Evolutionary conservation across 2,888 invertebrate genomes (phyloP), one percentile per base, ranked within the genome.

Genomic region (Aricia artaxerxes): DNA sequence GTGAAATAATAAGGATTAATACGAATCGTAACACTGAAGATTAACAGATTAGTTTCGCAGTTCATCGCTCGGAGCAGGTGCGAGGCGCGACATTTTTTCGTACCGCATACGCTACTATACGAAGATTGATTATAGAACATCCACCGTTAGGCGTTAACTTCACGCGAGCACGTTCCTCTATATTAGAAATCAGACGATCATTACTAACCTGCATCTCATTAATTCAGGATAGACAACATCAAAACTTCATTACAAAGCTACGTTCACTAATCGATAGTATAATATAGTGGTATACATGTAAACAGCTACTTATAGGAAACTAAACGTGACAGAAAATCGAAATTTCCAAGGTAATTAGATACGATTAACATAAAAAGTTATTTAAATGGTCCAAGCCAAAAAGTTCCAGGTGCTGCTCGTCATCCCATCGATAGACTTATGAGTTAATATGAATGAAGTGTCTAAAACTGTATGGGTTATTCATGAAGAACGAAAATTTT

Each of bases 11-110:
- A 38, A 4, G 35, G 35, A 69, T 35, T 69, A 35, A 1, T 69
- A 11, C 69, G 5, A 69, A 35, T 69, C 11, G 13, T 69, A 38
- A 69, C 35, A 13, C 13, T 69, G 5, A 38, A 69, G 35, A 35
- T 69, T 11, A 69, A 2, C 69, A 13, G 13, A 35, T 69, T 75
- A 75, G 49, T 76, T 76, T 53, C 53, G 35, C 78, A 83, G 89
- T 85, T 85, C 85, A 85, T 84, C 84, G 88, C 87, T 82, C 87
- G 80, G 81, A 79, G 80, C 87, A 88, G 88, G 88, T 89, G 88
- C 84, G 84, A 82, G 84, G 81, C 81, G 81, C 78, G 84, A 83
- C 87, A 90, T 89, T 87, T 86, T 87, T 90, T 88, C 88, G 84
- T 86, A 88, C 89, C 88, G 87, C 86, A 87, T 86, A 85, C 83